Evolutionary conservation across 2,888 invertebrate genomes (phyloP), one percentile per base, ranked within the genome.

Genomic region (Phlogophora meticulosa): DNA sequence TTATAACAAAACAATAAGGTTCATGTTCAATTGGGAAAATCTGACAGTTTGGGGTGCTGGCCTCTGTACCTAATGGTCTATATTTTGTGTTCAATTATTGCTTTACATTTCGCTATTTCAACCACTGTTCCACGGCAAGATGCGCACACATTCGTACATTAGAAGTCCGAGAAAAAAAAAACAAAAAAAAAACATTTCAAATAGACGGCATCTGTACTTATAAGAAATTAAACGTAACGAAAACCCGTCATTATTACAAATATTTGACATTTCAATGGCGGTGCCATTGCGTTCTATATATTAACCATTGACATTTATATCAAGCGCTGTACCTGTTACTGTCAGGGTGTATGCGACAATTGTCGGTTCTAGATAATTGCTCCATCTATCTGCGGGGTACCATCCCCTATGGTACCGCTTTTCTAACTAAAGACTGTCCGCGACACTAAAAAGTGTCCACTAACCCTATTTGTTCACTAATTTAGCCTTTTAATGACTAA

Each of bases 231-330:
- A 24, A 1, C 24, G 7, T 22, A 17, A 43, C 10, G 5, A 66
- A 38, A 15, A 32, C 28, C 1, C 22, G n/a, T 38, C 36, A 53
- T 53, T 17, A 32, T 66, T 65, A 43, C n/a, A 66, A 55, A 38
- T 32, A 66, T 40, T 10, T 66, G 58, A 61, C 78, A 78, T 78
- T 76, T 59, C 1, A 34, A 3, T n/a, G 32, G 49, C 78, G 74
- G 60, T 49, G 9, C n/a, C 38, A 51, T 46, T 67, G 57, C 51
- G 10, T 57, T 20, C 10, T 36, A 22, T 61, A 43, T 7, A 32
- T 22, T 20, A n/a, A 10, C 17, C 42, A 32, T 34, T 78, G 75
- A 67, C 78, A 76, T 76, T 76, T 73, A 38, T 34, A 40, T 13
- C 17, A 43, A 43, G n/a, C 57, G 38, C 22, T n/a, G 17, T 49